These are phyloP conservation scores for Leptodirus hochenwartii DNA, from an alignment of 2,888 invertebrate species.

Conservation along the genomic window DNA sequence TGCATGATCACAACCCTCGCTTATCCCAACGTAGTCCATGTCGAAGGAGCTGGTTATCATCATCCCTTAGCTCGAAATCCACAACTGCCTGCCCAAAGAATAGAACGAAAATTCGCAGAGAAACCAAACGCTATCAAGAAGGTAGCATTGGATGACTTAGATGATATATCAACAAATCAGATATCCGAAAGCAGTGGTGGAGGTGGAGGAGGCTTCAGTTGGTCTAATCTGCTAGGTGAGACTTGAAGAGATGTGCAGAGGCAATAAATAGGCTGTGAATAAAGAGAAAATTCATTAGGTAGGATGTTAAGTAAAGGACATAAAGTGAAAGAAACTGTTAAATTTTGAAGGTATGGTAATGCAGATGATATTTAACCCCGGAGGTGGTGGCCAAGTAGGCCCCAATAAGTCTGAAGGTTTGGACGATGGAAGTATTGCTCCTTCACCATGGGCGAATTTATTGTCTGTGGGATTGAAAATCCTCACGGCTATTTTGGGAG, in stretches of 20 bases:
- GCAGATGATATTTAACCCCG: constrained; percentile 70
- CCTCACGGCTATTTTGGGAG: constrained; percentile 64
- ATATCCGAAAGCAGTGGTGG: constrained; percentile 39
- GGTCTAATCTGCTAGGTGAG: constrained; percentile 68
- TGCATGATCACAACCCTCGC: constrained; percentile 47
- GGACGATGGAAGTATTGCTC: constrained; percentile 43
- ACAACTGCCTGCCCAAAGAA: constrained; percentile 29
- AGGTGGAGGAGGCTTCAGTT: constrained; percentile 52
- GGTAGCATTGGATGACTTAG: constrained; percentile 63
- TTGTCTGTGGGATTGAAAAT: constrained; percentile 74
- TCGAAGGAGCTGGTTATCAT: constrained; percentile 15
- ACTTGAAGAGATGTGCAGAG: too few relatives aligned
- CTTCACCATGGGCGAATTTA: constrained; percentile 78
- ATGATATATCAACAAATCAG: constrained; percentile 65
- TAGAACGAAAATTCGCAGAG: constrained; percentile 67
- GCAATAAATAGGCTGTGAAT: too few relatives aligned
- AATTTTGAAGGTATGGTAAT: constrained; percentile 50
- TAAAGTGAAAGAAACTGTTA: too few relatives aligned
- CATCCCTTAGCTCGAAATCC: constrained; percentile 17
- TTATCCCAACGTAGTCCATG: constrained; percentile 35
- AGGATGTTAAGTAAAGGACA: too few relatives aligned
- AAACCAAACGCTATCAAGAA: constrained; percentile 82
- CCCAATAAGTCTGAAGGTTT: constrained; percentile 66
- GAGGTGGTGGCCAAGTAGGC: constrained; percentile 34
- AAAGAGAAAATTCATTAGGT: too few relatives aligned